These are phyloP conservation scores for Gymnocephalus cernua DNA, from an alignment of 2,113 vertebrate species.

Conservation along the genomic window DNA sequence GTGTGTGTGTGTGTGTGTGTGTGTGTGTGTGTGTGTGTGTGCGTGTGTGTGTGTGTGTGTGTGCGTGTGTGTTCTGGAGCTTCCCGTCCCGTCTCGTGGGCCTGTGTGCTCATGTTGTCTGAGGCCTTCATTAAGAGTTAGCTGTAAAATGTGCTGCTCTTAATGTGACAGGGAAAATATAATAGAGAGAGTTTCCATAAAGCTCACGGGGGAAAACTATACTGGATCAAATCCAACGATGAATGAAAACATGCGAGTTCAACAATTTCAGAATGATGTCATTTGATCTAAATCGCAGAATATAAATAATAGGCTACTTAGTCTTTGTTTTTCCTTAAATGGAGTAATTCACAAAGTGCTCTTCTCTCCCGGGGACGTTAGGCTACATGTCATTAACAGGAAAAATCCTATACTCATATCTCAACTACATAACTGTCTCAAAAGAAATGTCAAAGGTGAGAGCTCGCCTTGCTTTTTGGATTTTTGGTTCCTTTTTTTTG, in stretches of 20 bases:
- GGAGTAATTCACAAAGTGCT: no score
- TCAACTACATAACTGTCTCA: no score
- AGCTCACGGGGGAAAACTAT: not conserved
- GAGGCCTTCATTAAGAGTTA: conserved; percentile 23
- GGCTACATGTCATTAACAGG: no score
- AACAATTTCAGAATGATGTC: not conserved
- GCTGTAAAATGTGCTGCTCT: not conserved
- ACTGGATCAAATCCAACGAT: not conserved
- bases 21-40: no score
- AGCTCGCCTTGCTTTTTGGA: no score
- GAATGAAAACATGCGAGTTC: not conserved
- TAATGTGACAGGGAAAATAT: not conserved
- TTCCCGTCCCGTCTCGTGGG: not conserved
- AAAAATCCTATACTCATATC: no score
- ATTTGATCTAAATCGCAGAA: not conserved
- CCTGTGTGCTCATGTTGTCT: not conserved
- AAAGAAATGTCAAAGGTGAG: no score
- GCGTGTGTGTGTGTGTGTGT: no score
- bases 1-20: no score
- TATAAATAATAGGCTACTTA: not conserved
- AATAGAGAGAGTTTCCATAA: not conserved
- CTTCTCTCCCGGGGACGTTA: no score
- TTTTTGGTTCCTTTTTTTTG: no score
- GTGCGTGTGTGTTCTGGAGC: no score
- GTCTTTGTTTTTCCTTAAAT: not conserved